Evolutionary conservation across 2,888 invertebrate genomes (phyloP).

Genomic region (Noctua comes): DNA sequence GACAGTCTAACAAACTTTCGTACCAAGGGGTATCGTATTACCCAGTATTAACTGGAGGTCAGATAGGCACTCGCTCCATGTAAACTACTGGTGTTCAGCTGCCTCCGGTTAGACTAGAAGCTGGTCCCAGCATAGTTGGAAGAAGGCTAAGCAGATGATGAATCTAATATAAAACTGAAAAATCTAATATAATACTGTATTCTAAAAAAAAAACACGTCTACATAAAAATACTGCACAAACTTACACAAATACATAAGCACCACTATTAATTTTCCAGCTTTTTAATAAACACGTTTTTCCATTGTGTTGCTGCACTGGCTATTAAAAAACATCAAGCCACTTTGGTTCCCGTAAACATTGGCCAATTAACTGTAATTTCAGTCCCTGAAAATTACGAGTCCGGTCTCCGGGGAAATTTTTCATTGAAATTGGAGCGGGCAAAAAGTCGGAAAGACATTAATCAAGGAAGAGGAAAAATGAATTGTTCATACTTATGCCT

Average conservation of each 20-base stretch:
- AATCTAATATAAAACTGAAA: no score
- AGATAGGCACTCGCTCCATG: no score
- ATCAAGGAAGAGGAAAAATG: conserved; percentile 77
- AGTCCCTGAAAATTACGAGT: conserved; percentile 77
- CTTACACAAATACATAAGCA: neutral
- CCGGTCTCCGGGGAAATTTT: conserved; percentile 85
- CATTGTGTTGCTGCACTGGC: conserved; percentile 25
- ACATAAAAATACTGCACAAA: neutral
- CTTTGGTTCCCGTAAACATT: conserved; percentile 70
- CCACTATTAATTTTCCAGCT: conserved; percentile 18
- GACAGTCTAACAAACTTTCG: no score
- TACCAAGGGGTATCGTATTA: no score
- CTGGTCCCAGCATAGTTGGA: no score
- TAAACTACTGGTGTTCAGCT: no score
- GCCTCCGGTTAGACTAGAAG: no score
- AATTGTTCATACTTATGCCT: conserved; percentile 49
- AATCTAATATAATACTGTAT: neutral
- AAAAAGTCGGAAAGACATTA: conserved; percentile 81
- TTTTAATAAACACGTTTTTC: conserved; percentile 43
- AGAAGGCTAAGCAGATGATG: no score
- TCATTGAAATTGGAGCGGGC: conserved; percentile 83
- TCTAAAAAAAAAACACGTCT: neutral
- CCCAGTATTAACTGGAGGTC: no score
- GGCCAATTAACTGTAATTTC: conserved; percentile 78
- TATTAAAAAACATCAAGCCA: conserved; percentile 58